Evolutionary conservation across 2,797 vertebrate genomes (phyloP).

Genomic region (Poecile montanus): DNA sequence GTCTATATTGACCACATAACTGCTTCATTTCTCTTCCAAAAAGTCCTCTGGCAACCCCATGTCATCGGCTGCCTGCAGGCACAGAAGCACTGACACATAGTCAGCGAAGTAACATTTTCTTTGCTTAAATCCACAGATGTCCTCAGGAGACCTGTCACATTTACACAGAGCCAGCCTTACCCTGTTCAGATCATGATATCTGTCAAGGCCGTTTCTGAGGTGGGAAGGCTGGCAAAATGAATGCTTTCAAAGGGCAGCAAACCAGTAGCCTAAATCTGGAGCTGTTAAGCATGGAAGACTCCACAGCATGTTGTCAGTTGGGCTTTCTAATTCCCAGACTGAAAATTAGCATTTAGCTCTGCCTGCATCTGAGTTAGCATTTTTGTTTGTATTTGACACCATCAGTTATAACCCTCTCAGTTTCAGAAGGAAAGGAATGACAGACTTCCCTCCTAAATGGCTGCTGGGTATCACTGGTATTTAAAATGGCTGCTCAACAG

Average conservation of each 20-base stretch:
- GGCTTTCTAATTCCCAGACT: not conserved
- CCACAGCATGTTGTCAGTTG: not conserved
- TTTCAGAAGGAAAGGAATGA: conserved; percentile 7
- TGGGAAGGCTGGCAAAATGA: not conserved
- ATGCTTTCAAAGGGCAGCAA: not conserved
- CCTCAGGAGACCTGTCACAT: not conserved
- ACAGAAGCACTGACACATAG: not conserved
- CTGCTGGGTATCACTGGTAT: not conserved
- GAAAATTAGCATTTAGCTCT: not conserved
- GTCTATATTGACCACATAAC: not conserved
- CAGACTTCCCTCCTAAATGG: conserved; percentile 3
- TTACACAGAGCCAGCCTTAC: not conserved
- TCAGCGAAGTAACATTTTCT: not conserved
- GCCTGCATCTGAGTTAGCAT: not conserved
- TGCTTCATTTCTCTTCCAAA: not conserved
- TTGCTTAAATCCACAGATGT: not conserved
- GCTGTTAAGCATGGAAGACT: not conserved
- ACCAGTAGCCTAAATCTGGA: not conserved
- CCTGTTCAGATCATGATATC: not conserved
- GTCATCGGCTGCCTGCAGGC: not conserved
- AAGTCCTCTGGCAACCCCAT: not conserved
- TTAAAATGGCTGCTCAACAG: conserved; percentile 38
- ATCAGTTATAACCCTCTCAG: not conserved
- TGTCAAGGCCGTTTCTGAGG: not conserved
- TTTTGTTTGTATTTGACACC: not conserved